Conservation (phyloP, 1,140 invertebrate genomes). For the Apis dorsata region DNA sequence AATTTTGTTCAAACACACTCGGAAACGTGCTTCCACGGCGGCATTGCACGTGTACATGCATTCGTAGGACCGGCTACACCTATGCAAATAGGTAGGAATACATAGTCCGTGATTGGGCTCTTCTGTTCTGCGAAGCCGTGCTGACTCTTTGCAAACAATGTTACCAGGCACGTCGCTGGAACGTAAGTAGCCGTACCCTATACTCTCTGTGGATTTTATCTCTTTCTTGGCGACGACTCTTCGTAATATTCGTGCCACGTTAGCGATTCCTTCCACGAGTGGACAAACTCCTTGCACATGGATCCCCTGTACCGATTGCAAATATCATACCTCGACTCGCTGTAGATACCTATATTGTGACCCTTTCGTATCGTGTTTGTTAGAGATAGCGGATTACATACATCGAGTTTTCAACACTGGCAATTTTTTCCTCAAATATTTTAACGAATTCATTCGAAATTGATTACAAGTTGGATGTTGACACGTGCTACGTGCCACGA, state of each 20-base stretch:
- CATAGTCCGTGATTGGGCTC: neutral
- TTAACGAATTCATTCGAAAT: too few species aligned
- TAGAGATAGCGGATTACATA: neutral
- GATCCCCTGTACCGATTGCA: neutral
- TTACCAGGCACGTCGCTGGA: slow-evolving; percentile 62
- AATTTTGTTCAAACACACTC: slow-evolving; percentile 68
- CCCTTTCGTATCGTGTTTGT: neutral
- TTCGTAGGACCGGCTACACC: slow-evolving; percentile 64
- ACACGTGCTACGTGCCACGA: too few species aligned
- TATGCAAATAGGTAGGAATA: slow-evolving; percentile 63
- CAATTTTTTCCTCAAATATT: too few species aligned
- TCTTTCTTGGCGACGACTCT: slow-evolving; percentile 17
- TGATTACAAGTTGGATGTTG: too few species aligned
- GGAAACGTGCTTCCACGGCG: slow-evolving; percentile 64
- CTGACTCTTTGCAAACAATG: slow-evolving; percentile 69
- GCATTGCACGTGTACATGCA: slow-evolving; percentile 66
- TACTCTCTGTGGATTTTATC: slow-evolving; percentile 3
- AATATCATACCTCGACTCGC: neutral
- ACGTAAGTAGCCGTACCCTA: slow-evolving; percentile 48
- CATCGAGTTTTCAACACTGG: too few species aligned
- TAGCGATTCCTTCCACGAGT: slow-evolving; percentile 2
- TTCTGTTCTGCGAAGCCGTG: slow-evolving; percentile 53
- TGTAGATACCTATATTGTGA: neutral
- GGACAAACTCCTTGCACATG: neutral
- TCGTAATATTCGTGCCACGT: slow-evolving; percentile 31